Evolutionary conservation across 2,113 vertebrate species (phyloP), one percentile per base, ranked within the genome.

Genomic region (Corvus moneduloides): DNA sequence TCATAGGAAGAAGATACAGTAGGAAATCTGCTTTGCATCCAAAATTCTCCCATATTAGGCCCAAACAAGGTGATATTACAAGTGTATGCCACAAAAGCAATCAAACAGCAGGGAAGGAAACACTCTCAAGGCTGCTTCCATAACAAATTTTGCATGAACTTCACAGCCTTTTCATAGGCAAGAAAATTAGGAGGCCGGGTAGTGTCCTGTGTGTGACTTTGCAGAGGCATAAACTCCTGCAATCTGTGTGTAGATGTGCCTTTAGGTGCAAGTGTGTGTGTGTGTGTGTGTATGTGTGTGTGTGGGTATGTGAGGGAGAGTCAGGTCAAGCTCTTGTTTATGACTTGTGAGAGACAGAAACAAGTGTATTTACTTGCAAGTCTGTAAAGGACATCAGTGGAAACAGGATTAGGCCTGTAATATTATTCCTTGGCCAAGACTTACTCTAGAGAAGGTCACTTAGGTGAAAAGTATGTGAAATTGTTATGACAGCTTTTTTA

Each of bases 371-470:
- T 94, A 75, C 84, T 74, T 83, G 75, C 71, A 84, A 66, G 52
- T 66, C 76, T 94, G 66, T 46, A 94, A 94, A 92, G 77, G 69
- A 93, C 83, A 95, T 74, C 83, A 87, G 59, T 35, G 41, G 48
- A 96, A 94, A 93, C 66, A 77, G 90, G 69, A 96, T 92, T 92
- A 94, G 83, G 43, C 32, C 85, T 93, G 43, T 76, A 83, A 94
- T 79, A 68, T 69, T 90, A 84, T 95, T 96, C 56, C 72, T 95
- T 86, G 64, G 86, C 48, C 14, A 10, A 91, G 63, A 91, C 68
- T 81, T 93, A 30, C 83, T 68, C 52, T 73, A n/a, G 26, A 77
- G 72, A 87, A 76, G 69, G 91, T 92, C 84, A 49, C 61, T 71
- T 59, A 39, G 80, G 87, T 93, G 90, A 93, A 92, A 92, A 95